Base-by-base conservation (phyloP, 2,797 vertebrate species). In the Emydoidea blandingii region DNA sequence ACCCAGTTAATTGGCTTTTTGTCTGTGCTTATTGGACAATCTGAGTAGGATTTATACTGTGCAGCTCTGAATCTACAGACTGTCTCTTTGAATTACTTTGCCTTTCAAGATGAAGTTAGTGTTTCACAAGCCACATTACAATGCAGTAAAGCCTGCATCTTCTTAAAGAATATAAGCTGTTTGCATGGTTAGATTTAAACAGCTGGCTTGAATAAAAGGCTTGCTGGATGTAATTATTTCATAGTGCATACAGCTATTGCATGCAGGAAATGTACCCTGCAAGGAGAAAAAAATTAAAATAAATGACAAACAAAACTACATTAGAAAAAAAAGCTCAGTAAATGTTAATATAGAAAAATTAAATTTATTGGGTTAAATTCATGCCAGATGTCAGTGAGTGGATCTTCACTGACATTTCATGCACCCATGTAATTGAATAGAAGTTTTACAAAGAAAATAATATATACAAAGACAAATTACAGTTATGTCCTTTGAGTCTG, bases 101-200 rank as follows among this genome's bases (percentile, higher is more conserved):
- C 12, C 91, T 97, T 93, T 18, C 31, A 85, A 88, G 86, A 85
- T 81, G 11, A 94, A 94, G 59, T 91, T 18, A 82, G 37, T 68
- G 78, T 90, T 92, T 72, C 3, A 56, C 12, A 74, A 85, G 14
- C 78, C 54, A 92, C 82, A 91, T 57, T 0, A 0, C 37, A 95
- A 57, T 49, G 3, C 79, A 49, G 4, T 5, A 90, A 87, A 91
- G 21, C 7, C 74, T 86, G 5, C 4, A 47, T 89, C 44, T 92
- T 86, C 79, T 92, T 53, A 92, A 94, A 87, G 78, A 95, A 81
- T 44, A 31, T 80, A 68, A 90, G 6, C 25, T 80, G 27, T 68
- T 95, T 76, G 78, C 27, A 53, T n/a, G 14, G 56, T 93, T 87
- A 83, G 10, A 34, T 95, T 59, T 91, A 91, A 68, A 88, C 5